These are phyloP conservation scores for Ptychodera flava DNA, from an alignment of 35 echinoderm and acorn worm genomes.

Conservation along the genomic window DNA sequence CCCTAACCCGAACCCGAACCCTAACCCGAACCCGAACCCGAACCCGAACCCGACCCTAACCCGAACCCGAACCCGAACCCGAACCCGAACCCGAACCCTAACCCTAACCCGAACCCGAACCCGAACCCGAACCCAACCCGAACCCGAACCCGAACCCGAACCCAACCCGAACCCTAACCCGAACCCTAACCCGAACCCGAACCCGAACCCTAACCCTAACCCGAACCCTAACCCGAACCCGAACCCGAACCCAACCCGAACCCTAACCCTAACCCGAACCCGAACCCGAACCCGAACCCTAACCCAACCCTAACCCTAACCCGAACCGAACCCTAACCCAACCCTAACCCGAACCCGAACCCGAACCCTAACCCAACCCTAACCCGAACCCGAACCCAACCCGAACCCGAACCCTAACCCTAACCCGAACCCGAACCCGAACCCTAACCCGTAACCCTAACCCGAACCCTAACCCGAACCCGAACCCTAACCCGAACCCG, in stretches of 20 bases:
- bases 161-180: slow-evolving; percentile 26
- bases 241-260: slow-evolving; percentile 32
- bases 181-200: slow-evolving; percentile 17
- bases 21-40: slow-evolving; percentile 31
- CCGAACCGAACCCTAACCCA: too few relatives aligned
- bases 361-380: too few relatives aligned
- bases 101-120: slow-evolving; percentile 6
- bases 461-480: slow-evolving; percentile 19
- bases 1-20: slow-evolving; percentile 39
- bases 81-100: slow-evolving; percentile 35
- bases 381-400: slow-evolving; percentile 34
- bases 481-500: slow-evolving; percentile 12
- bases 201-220: slow-evolving; percentile 20
- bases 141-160: slow-evolving; percentile 38
- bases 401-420: slow-evolving; percentile 19
- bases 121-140: slow-evolving; percentile 24
- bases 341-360: too few relatives aligned
- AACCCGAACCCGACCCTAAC: too few relatives aligned
- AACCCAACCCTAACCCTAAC: too few relatives aligned
- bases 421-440: slow-evolving; percentile 23
- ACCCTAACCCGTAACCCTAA: slow-evolving; percentile 20
- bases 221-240: slow-evolving; percentile 33
- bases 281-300: slow-evolving; percentile 20
- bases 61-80: slow-evolving; percentile 34
- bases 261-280: slow-evolving; percentile 37